A percentile compares a stretch with the other conserved stretches of the same genome.
These are phyloP conservation scores for Orthosia gracilis DNA, from an alignment of 2,888 invertebrate genomes.

Conservation along the genomic window DNA sequence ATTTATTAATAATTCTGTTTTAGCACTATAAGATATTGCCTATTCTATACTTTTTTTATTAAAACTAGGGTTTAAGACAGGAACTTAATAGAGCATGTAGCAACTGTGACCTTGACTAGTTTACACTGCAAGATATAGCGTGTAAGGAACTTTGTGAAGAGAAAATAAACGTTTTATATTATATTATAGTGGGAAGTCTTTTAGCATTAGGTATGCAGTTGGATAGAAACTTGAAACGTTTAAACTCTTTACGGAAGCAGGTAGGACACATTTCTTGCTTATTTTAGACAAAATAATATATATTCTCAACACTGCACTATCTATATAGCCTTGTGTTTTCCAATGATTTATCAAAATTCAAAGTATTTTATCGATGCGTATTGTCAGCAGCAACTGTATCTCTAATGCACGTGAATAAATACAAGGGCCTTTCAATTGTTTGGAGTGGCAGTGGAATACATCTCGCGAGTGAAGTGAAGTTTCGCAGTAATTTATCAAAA, in stretches of 20 bases:
- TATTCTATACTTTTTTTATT: neutral
- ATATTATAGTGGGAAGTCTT: neutral
- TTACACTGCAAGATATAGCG: too few relatives aligned
- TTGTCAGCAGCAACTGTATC: conserved; percentile 36
- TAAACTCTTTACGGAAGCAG: neutral
- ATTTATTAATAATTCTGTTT: too few relatives aligned
- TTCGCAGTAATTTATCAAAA: too few relatives aligned
- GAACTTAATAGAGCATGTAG: neutral
- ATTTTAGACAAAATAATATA: neutral
- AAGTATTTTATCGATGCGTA: conserved; percentile 12
- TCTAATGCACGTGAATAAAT: too few relatives aligned
- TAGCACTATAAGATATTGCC: neutral
- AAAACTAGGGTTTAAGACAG: neutral
- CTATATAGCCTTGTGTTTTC: neutral
- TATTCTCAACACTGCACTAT: neutral
- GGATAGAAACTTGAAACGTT: neutral
- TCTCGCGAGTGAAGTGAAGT: conserved; percentile 1
- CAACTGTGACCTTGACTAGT: neutral
- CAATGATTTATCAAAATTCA: conserved; percentile 34
- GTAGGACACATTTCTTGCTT: neutral
- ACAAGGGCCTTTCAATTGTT: too few relatives aligned
- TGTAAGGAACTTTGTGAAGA: too few relatives aligned
- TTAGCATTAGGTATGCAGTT: neutral
- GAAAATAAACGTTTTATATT: too few relatives aligned
- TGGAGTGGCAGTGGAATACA: neutral